Conservation (phyloP, 1,140 invertebrate genomes). For the Penaeus chinensis region DNA sequence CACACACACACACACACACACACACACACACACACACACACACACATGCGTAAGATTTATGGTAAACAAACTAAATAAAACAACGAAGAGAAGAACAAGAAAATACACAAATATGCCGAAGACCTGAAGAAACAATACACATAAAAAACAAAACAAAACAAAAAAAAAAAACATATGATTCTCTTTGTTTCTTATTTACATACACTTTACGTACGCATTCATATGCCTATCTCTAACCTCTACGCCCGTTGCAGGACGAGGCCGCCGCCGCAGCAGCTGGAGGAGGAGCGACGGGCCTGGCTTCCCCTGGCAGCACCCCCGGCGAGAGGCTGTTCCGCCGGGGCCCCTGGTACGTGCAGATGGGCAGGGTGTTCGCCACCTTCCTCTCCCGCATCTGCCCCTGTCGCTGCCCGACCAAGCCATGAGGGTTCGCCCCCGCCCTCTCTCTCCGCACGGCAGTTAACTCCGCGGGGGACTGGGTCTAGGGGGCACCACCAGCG, state of each 20-base stretch:
- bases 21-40: not conserved
- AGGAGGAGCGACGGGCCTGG: not conserved
- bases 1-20: not conserved
- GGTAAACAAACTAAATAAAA: not conserved
- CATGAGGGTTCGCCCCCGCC: slow-evolving; percentile 44
- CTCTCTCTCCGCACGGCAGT: slow-evolving; percentile 26
- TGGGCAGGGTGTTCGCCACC: slow-evolving; percentile 44
- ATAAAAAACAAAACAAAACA: not conserved
- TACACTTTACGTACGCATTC: not conserved
- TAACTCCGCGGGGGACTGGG: slow-evolving; percentile 42
- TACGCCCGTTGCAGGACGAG: slow-evolving; percentile 11
- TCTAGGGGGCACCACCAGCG: slow-evolving; percentile 3
- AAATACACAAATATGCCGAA: too few relatives aligned
- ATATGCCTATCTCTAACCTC: not conserved
- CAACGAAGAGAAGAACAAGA: too few relatives aligned
- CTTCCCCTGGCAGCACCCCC: slow-evolving; percentile 10
- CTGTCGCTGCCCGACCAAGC: slow-evolving; percentile 49
- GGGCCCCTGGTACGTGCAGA: slow-evolving; percentile 52
- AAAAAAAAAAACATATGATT: not conserved
- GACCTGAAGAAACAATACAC: too few relatives aligned
- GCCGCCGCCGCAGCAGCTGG: not conserved
- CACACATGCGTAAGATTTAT: not conserved
- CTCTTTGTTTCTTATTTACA: not conserved
- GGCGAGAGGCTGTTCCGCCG: slow-evolving; percentile 31
- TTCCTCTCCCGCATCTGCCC: slow-evolving; percentile 57